These are phyloP conservation scores for Abramis brama DNA, from an alignment of 2,113 vertebrate species.

Conservation along the genomic window DNA sequence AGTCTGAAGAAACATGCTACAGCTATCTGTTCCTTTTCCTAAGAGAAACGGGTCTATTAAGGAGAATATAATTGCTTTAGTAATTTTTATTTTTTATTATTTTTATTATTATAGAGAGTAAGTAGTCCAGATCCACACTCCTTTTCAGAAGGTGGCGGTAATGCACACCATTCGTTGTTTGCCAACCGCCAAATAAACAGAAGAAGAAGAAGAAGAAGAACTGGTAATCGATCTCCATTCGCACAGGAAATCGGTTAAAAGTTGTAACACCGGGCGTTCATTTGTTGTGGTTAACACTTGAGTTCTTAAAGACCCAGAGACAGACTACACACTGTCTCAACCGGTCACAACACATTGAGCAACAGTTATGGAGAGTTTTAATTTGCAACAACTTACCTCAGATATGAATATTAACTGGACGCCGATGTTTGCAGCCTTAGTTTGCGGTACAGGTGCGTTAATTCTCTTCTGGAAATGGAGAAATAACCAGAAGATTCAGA, in stretches of 20 bases:
- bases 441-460: conserved; percentile 54
- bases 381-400: neutral
- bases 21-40: too few relatives aligned
- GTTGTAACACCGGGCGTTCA: neutral
- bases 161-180: too few relatives aligned
- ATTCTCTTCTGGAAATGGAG: conserved; percentile 53
- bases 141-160: too few relatives aligned
- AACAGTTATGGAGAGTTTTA: neutral
- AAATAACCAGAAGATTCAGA: neutral
- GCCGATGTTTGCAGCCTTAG: conserved; percentile 4
- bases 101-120: too few relatives aligned
- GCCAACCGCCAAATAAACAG: too few relatives aligned
- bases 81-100: too few relatives aligned
- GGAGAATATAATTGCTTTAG: too few relatives aligned
- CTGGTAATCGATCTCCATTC: neutral
- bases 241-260: neutral
- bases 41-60: too few relatives aligned
- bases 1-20: too few relatives aligned
- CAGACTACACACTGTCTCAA: neutral
- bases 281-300: neutral
- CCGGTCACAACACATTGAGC: neutral
- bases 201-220: too few relatives aligned
- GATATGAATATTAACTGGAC: conserved; percentile 41
- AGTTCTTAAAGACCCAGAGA: neutral
- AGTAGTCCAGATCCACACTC: too few relatives aligned